Percentiles rank a stretch among this genome's conserved stretches.
These are phyloP conservation scores for Tetranychus cinnabarinus DNA, from an alignment of 1,140 invertebrate species.

Conservation along the genomic window DNA sequence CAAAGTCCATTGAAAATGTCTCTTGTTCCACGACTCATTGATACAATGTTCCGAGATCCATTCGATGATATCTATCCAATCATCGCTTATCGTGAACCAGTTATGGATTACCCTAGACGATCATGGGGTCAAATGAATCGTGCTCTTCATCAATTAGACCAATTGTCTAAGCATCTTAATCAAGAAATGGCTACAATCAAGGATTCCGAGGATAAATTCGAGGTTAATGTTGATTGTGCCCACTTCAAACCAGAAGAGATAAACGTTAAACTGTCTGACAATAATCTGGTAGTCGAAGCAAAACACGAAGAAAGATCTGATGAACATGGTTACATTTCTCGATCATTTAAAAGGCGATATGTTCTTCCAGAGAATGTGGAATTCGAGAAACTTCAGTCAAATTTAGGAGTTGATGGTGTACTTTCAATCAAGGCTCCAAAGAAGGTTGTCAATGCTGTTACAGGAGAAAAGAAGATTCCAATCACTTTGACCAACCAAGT, in stretches of 20 bases:
- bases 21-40: no score
- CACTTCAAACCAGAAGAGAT: slow-evolving; percentile 19
- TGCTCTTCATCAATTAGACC: no score
- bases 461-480: no score
- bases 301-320: slow-evolving; percentile 16
- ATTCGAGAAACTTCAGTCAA: slow-evolving; percentile 34
- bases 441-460: background rate
- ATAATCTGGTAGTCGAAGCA: slow-evolving; percentile 17
- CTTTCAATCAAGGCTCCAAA: slow-evolving; percentile 40
- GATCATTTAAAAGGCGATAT: slow-evolving; percentile 46
- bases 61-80: no score
- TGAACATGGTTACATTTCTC: slow-evolving; percentile 40
- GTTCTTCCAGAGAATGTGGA: slow-evolving; percentile 33
- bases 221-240: slow-evolving; percentile 16
- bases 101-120: no score
- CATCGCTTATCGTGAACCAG: no score
- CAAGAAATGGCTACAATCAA: no score
- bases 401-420: slow-evolving; percentile 44
- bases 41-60: no score
- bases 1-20: no score
- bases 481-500: no score
- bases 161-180: no score
- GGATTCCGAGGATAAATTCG: slow-evolving; percentile 6
- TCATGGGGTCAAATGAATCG: no score
- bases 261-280: slow-evolving; percentile 17